Percentiles rank a stretch among this genome's conserved stretches.
Conservation (phyloP, 2,113 vertebrate species). For the Cynopterus brachyotis region DNA sequence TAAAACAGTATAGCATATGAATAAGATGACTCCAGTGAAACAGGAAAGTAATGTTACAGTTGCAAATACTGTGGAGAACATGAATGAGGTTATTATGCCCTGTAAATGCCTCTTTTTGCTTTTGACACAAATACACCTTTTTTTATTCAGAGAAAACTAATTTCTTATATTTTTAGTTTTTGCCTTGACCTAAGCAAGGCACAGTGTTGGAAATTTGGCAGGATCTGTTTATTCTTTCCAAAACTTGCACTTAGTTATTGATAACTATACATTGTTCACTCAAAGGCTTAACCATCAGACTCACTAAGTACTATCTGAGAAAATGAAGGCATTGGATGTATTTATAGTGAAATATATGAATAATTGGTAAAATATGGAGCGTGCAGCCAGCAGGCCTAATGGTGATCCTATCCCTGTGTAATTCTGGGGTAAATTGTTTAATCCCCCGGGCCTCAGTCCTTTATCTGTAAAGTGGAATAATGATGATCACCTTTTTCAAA, state of each 20-base stretch:
- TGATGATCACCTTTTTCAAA: not conserved
- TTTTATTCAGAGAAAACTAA: not conserved
- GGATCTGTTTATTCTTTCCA: not conserved
- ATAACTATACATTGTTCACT: not conserved
- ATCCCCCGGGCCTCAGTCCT: not conserved
- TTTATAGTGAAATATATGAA: not conserved
- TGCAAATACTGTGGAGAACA: not conserved
- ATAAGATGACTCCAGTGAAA: not conserved
- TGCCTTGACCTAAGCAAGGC: not conserved
- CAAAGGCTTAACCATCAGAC: not conserved
- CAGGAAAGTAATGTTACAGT: not conserved
- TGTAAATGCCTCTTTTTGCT: not conserved
- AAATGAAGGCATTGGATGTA: not conserved
- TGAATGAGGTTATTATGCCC: not conserved
- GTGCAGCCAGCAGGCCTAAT: rapidly evolving
- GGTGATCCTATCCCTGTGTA: rapidly evolving
- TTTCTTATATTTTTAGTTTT: not conserved
- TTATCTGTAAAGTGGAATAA: not conserved
- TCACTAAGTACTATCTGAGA: not conserved
- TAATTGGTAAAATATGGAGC: not conserved
- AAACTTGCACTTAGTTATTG: not conserved
- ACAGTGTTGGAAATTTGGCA: not conserved
- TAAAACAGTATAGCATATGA: not conserved
- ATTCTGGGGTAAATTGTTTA: not conserved
- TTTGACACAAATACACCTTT: not conserved